A percentile compares a stretch with the other conserved stretches of the same genome.
Evolutionary conservation across 2,113 vertebrate species (phyloP).

Genomic region (Formicarius rufipectus): DNA sequence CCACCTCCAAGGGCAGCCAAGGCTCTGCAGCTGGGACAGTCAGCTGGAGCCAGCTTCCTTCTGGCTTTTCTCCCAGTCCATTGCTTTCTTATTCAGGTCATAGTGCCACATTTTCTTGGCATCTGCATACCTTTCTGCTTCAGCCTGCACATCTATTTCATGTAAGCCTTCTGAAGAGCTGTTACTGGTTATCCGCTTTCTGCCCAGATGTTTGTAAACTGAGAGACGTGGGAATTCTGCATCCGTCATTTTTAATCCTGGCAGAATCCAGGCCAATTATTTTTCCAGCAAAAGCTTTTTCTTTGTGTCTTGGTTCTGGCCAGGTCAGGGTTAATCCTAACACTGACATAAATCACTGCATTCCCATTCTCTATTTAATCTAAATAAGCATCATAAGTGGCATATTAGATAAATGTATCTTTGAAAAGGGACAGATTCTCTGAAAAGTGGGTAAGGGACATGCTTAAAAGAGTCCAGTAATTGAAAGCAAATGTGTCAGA

Average conservation of each 20-base stretch:
- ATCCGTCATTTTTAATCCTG: neutral
- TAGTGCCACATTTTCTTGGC: neutral
- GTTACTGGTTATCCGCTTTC: neutral
- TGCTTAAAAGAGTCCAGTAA: neutral
- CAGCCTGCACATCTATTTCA: neutral
- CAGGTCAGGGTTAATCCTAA: neutral
- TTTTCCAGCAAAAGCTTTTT: neutral
- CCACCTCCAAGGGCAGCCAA: accelerated
- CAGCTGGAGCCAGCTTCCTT: neutral
- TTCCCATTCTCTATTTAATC: accelerated
- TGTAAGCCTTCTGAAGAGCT: neutral
- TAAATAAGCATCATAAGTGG: neutral
- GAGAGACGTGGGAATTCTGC: neutral
- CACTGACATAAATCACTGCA: neutral
- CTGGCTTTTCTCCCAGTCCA: neutral
- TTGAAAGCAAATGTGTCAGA: neutral
- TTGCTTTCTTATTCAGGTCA: accelerated
- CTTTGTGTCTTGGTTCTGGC: neutral
- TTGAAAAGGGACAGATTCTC: neutral
- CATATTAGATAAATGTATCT: neutral
- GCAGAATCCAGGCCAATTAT: neutral
- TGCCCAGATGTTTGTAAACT: neutral
- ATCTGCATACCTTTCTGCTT: neutral
- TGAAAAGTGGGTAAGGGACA: neutral
- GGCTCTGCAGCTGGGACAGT: neutral